These are phyloP conservation scores for Gymnoscopelus microlampas DNA, from an alignment of 2,797 vertebrate genomes.

Conservation along the genomic window DNA sequence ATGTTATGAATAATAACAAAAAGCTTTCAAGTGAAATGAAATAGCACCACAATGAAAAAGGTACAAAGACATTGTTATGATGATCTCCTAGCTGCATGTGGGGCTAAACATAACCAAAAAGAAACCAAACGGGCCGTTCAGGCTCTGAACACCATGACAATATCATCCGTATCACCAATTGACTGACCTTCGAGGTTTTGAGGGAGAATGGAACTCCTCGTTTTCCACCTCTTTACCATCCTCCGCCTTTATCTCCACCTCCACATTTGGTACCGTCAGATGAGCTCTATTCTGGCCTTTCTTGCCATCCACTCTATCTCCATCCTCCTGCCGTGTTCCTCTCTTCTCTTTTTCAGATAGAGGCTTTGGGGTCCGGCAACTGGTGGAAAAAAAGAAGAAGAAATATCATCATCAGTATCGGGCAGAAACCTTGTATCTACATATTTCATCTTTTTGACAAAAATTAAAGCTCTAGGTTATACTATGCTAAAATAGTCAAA, in stretches of 20 bases:
- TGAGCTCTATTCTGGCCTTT: conserved; percentile 24
- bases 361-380: conserved; percentile 55
- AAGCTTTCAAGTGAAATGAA: too few species aligned
- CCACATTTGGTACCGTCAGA: conserved; percentile 32
- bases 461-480: too few species aligned
- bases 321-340: conserved; percentile 21
- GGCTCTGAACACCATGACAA: background rate
- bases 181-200: conserved; percentile 69
- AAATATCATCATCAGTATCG: too few species aligned
- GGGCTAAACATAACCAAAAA: too few species aligned
- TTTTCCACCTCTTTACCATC: conserved; percentile 36
- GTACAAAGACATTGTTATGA: too few species aligned
- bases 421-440: too few species aligned
- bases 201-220: conserved; percentile 37
- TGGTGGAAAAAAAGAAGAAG: conserved; percentile 26
- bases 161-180: conserved; percentile 21
- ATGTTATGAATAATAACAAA: too few species aligned
- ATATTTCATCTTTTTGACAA: too few species aligned
- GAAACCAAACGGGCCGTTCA: background rate
- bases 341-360: conserved; percentile 25
- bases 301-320: conserved; percentile 7
- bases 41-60: too few species aligned
- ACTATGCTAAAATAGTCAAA: too few species aligned
- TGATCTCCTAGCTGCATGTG: too few species aligned
- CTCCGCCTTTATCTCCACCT: conserved; percentile 50